Base-by-base conservation (phyloP, 2,113 vertebrate genomes). In the Riparia riparia region DNA sequence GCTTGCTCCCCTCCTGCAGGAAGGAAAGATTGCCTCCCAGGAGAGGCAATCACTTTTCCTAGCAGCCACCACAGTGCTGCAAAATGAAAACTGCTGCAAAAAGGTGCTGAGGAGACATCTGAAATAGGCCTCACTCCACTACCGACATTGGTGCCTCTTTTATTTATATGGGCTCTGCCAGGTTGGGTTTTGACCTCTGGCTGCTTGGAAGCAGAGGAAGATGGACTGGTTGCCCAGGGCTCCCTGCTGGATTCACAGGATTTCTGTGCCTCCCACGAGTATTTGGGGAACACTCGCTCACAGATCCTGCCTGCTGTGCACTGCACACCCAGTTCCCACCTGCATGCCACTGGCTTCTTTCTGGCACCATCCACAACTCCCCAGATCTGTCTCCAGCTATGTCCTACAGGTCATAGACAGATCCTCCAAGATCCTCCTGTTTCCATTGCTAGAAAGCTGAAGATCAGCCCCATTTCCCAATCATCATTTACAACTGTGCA, bases 401-500 rank as follows among this genome's bases (percentile, higher is more conserved):
- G 1, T 20, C 70, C 74, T 15, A 18, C 29, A 56, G 17, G 21
- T 37, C 69, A 37, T 37, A 37, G 57, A 53, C 25, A 73, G 79
- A 6, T 21, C 83, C 54, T 42, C 29, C 73, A 20, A 47, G 31
- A 49, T 60, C 56, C n/a, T 74, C 26, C 20, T 78, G 39, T 42
- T 51, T 56, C 5, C 31, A 12, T 10, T 50, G 29, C 42, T 44
- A 64, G 57, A 49, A 73, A 95, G 63, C 10, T 88, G 70, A 78
- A 66, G 29, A 34, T 44, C 34, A 85, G 47, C 28, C 32, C 44
- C 15, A 10, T 50, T 41, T 73, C 72, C 65, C 57, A 49, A 15
- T 6, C 56, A n/a, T 19, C 28, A 7, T 20, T 54, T 39, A 29
- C 0, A 1, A 47, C 0, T n/a, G 53, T 28, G 15, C 61, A 78